Evolutionary conservation across 2,888 invertebrate genomes (phyloP), one percentile per base, ranked within the genome.

Genomic region (Idaea biselata): DNA sequence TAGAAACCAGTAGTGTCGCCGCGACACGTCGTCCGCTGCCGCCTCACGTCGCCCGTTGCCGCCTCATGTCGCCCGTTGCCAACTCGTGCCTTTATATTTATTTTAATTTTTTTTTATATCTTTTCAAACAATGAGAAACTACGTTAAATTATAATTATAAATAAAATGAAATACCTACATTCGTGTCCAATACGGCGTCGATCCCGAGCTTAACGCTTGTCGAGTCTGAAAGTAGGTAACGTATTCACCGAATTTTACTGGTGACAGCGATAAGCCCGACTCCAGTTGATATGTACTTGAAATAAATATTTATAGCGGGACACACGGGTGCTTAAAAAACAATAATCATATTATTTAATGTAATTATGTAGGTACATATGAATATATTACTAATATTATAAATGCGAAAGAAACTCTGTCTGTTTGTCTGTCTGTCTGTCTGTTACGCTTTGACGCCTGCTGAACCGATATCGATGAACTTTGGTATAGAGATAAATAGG

Each of bases 131-230:
- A 53, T 16, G 4, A 16, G 16, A 53, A 53, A 53, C 6, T 16
- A 5, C 5, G 14, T 53, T 53, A 53, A 53, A 53, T 4, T 53
- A 53, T 53, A 53, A 53, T 4, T 1, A 53, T 53, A 7, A n/a
- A 7, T 16, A 14, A 53, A 53, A 53, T n/a, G 53, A 53, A 4
- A 0, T 14, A 5, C 53, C 1, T 14, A 5, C 53, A 25, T 25
- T 25, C 25, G 25, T 25, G 25, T 25, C 5, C 25, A 25, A 25
- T 25, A 25, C 25, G 25, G 44, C 63, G 71, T 73, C 75, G 73
- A 78, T 80, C 74, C 70, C 75, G 79, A 63, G 73, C 75, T 80
- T 79, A 81, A 80, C 73, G 75, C 75, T 66, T 73, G 44, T 25
- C 25, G 67, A 67, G 66, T 72, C 70, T 73, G 68, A 75, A 73